Evolutionary conservation across 2,797 vertebrate species (phyloP), one percentile per base, ranked within the genome.

Genomic region (Sebastolobus altivelis): DNA sequence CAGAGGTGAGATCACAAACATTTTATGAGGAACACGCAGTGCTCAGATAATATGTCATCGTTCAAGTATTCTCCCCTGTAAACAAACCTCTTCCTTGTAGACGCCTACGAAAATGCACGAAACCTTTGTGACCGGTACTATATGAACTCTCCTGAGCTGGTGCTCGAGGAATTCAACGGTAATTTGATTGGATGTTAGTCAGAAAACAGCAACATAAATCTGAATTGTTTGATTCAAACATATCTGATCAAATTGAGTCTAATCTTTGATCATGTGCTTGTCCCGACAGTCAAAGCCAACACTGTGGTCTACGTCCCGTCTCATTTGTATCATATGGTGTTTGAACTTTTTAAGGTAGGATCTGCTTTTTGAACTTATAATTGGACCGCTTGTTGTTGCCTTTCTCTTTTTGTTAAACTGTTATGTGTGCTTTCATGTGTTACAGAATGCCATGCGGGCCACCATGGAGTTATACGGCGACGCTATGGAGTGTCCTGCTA

Each of bases 271-370:
- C 1, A 2, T 71, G 1, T 82, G 6, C 82, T 84, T 91, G 20
- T 90, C 61, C 82, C 10, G 82, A 56, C 94, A 98, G 98, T 80
- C 76, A 96, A 97, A 94, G 96, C 97, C 58, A 93, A 97, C 88
- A 95, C 95, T 52, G 95, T 99, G 93, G 98, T 99, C 56, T 99
- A 99, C 38, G 98, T 99, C 74, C 99, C 99, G 13, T 99, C 99
- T 46, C 99, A 99, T 93, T 95, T 99, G 76, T 99, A 99, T 93
- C 98, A 99, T 88, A 99, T 99, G 98, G 96, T 99, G 89, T 99
- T 99, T 93, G 98, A 99, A 92, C 97, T 99, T 87, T 99, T 99
- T 93, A 99, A 99, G 97, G 99, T 99, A 92, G 60, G 73, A 43
- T 43, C 74, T 33, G 3, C 2, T 29, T 77, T 10, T 46, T 40